These are phyloP conservation scores for Terrapene triunguis DNA, from an alignment of 2,113 vertebrate genomes.

Conservation along the genomic window DNA sequence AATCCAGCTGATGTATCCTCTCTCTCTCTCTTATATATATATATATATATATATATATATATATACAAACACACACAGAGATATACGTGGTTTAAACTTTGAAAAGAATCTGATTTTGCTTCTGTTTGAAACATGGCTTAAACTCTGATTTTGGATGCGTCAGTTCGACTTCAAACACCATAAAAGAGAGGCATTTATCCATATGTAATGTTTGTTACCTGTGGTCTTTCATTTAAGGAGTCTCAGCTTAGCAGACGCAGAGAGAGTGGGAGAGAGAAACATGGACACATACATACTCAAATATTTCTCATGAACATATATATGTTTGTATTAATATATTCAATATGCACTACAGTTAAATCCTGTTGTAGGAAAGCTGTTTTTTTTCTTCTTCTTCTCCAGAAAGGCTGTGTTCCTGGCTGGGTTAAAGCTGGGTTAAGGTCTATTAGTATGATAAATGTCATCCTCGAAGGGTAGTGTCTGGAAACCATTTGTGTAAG, in stretches of 20 bases:
- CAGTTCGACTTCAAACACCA: neutral
- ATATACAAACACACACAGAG: neutral
- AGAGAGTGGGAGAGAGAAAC: neutral
- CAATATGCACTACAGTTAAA: neutral
- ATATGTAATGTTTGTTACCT: neutral
- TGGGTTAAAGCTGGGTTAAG: slow-evolving; percentile 10
- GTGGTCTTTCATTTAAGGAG: neutral
- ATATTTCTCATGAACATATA: neutral
- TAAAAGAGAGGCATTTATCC: neutral
- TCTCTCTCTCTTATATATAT: neutral
- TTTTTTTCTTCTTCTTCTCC: slow-evolving; percentile 4
- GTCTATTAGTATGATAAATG: slow-evolving; percentile 59
- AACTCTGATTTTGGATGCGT: neutral
- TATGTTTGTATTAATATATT: neutral
- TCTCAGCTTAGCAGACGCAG: neutral
- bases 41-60: too few relatives aligned
- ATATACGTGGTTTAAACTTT: neutral
- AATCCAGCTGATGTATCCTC: neutral
- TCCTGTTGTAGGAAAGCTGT: neutral
- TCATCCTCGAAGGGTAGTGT: slow-evolving; percentile 15
- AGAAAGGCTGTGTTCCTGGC: neutral
- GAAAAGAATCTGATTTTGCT: too few relatives aligned
- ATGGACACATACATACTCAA: neutral
- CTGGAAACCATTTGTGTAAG: slow-evolving; percentile 45
- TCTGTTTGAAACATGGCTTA: neutral